These are phyloP conservation scores for Myotis brandtii DNA, from an alignment of 2,113 vertebrate genomes.

Conservation along the genomic window DNA sequence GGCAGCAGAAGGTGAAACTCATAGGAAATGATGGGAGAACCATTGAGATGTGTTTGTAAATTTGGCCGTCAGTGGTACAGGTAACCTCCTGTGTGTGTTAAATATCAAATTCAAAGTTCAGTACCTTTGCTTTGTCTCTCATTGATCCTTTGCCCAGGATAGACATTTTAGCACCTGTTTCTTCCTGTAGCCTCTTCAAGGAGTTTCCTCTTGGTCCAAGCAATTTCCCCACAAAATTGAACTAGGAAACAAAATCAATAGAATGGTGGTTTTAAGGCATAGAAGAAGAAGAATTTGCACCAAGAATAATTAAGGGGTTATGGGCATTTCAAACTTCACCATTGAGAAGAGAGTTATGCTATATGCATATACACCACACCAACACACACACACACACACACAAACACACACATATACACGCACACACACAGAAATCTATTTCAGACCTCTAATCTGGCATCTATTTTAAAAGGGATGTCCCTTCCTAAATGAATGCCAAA, in stretches of 20 bases:
- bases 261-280: conserved; percentile 60
- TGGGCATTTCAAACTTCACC: neutral
- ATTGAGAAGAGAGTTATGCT: neutral
- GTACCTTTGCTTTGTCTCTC: conserved; percentile 99
- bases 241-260: conserved; percentile 89
- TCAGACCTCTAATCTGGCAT: neutral
- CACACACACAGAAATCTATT: neutral
- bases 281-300: neutral
- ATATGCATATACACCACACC: neutral
- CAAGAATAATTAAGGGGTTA: conserved; percentile 29
- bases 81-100: neutral
- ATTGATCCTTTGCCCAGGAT: conserved; percentile 99
- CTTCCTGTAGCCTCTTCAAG: conserved; percentile 99
- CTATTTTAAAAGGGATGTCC: neutral
- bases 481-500: neutral
- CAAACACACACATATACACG: no score
- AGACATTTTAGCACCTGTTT: conserved; percentile 99
- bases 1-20: neutral
- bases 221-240: conserved; percentile 99
- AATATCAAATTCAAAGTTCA: conserved; percentile 48
- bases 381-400: neutral
- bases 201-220: conserved; percentile 99
- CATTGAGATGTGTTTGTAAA: neutral
- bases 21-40: neutral
- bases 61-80: neutral